A percentile compares a stretch with the other conserved stretches of the same genome.
These are phyloP conservation scores for Aplidium turbinatum DNA, from an alignment of 23 tunicate genomes.

Conservation along the genomic window DNA sequence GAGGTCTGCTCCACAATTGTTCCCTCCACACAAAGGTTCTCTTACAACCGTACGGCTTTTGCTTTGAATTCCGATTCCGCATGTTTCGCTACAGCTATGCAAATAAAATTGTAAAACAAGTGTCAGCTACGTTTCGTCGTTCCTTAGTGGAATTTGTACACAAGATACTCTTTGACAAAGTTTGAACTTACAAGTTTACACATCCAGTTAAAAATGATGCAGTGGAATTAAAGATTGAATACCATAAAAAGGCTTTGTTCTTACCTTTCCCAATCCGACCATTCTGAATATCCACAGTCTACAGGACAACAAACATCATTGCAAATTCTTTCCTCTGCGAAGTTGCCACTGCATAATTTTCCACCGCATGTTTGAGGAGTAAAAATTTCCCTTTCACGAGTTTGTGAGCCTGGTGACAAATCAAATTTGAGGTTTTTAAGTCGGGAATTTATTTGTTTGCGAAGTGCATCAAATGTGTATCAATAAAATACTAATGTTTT, in stretches of 20 bases:
- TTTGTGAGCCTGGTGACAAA: slow-evolving; percentile 12
- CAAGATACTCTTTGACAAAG: no score
- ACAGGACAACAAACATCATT: slow-evolving; percentile 50
- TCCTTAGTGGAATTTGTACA: neutral
- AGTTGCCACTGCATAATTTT: slow-evolving; percentile 10
- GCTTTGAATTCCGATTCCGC: slow-evolving; percentile 37
- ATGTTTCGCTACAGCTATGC: slow-evolving; percentile 27
- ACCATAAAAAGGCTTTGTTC: neutral
- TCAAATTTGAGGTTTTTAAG: no score
- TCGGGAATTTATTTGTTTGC: no score
- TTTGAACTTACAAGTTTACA: no score
- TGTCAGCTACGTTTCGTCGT: neutral
- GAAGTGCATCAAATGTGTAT: no score
- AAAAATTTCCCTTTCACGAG: slow-evolving; percentile 4
- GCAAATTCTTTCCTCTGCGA: slow-evolving; percentile 19
- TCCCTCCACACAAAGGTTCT: slow-evolving; percentile 9
- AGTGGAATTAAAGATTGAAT: no score
- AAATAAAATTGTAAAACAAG: neutral
- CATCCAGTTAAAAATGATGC: no score
- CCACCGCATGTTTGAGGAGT: slow-evolving; percentile 30
- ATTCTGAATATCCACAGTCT: slow-evolving; percentile 33
- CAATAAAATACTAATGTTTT: no score
- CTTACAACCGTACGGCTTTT: neutral
- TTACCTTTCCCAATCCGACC: slow-evolving; percentile 41
- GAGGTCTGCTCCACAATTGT: slow-evolving; percentile 2